Percentiles rank a stretch among this genome's conserved stretches.
These are phyloP conservation scores for Poeciliopsis occidentalis DNA, from an alignment of 2,113 vertebrate species.

Conservation along the genomic window DNA sequence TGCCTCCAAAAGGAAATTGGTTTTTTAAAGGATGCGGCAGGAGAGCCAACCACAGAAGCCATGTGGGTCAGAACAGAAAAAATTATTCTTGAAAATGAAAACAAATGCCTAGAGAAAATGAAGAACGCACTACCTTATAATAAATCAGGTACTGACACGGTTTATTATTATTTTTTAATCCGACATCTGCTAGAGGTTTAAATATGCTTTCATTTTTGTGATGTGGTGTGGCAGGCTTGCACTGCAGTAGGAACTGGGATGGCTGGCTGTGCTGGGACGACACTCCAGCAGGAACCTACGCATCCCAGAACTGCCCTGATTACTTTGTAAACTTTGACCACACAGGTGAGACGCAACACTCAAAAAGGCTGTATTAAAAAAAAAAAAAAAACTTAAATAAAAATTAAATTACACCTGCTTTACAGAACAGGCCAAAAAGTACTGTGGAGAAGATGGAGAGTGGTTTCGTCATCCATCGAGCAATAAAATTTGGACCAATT, in stretches of 20 bases:
- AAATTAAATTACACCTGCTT: neutral
- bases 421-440: constrained; percentile 53
- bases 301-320: constrained; percentile 59
- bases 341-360: constrained; percentile 30
- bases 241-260: constrained; percentile 62
- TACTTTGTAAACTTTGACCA: constrained; percentile 32
- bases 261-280: constrained; percentile 69
- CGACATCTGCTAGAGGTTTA: neutral
- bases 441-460: constrained; percentile 51
- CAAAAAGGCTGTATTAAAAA: neutral
- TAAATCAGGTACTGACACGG: constrained; percentile 40
- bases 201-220: neutral
- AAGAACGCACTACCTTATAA: constrained; percentile 37
- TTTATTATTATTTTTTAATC: neutral
- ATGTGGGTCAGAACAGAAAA: neutral
- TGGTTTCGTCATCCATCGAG: constrained; percentile 58
- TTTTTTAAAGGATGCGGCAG: constrained; percentile 28
- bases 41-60: neutral
- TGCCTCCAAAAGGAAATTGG: constrained; percentile 15
- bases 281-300: constrained; percentile 40
- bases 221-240: constrained; percentile 27
- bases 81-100: constrained; percentile 33
- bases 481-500: constrained; percentile 48
- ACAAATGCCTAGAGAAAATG: constrained; percentile 61
- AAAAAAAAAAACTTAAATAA: neutral